These are phyloP conservation scores for Tachina lurida DNA, from an alignment of 2,888 invertebrate genomes.

Conservation along the genomic window DNA sequence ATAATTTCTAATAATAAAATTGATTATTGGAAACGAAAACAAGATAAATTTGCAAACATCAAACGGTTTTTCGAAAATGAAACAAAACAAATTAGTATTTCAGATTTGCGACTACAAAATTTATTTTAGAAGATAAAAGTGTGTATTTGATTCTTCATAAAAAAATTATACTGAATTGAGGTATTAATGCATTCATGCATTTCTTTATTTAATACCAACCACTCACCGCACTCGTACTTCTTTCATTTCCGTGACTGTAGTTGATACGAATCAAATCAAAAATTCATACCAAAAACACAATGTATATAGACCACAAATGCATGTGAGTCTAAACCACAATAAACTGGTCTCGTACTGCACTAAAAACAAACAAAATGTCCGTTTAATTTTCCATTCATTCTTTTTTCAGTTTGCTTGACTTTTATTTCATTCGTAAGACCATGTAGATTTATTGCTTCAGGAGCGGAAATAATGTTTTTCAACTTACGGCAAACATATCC, in stretches of 20 bases:
- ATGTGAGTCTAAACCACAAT: slow-evolving; percentile 44
- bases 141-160: no score
- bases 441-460: slow-evolving; percentile 8
- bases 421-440: background rate
- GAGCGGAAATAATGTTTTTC: slow-evolving; percentile 8
- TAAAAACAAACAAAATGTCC: slow-evolving; percentile 17
- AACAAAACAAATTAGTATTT: no score
- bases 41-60: no score
- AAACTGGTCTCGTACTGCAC: slow-evolving; percentile 25
- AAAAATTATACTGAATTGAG: no score
- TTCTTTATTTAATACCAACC: background rate
- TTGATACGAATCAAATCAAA: background rate
- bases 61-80: no score
- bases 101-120: no score
- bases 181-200: background rate
- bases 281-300: slow-evolving; percentile 12
- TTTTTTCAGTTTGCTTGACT: slow-evolving; percentile 6
- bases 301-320: slow-evolving; percentile 3
- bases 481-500: background rate
- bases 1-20: no score
- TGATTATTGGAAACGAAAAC: no score
- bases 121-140: no score
- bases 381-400: background rate
- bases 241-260: background rate
- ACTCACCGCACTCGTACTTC: background rate